Evolutionary conservation across 1,140 invertebrate genomes (phyloP), one percentile per base, ranked within the genome.

Genomic region (Drosophila santomea): DNA sequence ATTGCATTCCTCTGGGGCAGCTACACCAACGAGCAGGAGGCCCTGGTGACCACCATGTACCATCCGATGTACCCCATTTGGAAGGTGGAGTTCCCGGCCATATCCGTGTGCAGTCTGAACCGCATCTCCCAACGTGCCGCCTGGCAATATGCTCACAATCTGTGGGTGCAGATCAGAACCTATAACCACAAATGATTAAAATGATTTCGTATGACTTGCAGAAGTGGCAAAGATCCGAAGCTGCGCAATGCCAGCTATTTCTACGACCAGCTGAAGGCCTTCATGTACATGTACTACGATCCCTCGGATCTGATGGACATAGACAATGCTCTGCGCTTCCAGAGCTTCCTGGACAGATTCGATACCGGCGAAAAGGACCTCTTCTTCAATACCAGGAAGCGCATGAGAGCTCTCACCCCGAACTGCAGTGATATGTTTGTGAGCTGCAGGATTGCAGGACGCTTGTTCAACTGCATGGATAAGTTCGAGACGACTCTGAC

Each of bases 31-130:
- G 92, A 92, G 54, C 83, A 83, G 17, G 91, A 93, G 7, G 93
- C 93, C 2, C 78, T 94, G 45, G 93, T 94, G 12, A 94, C 93
- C 45, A 94, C 94, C 2, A 92, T 95, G 45, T 92, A 94, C 74
- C 93, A 94, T 14, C 94, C 93, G 25, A 92, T 93, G 6, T 93
- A 93, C 50, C 93, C 94, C 3, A 93, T 95, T n/a, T 93, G 86
- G 69, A 93, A 92, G 28, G 93, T 95, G 10, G 93, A 94, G 50
- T 94, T 94, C 72, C 94, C 94, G 0, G 94, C 94, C 4, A 90
- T 95, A 4, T 94, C 94, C 2, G 93, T 95, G 17, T 95, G 94
- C 75, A 92, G 93, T 11, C 92, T 93, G 58, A 95, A 95, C 86
- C 93, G 94, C 54, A 94, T 95, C 8, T 94, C 93, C 60, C 93